phyloP scores from a whole-genome alignment of 2,113 vertebrate species.

The Vulpes lagopus region DNA sequence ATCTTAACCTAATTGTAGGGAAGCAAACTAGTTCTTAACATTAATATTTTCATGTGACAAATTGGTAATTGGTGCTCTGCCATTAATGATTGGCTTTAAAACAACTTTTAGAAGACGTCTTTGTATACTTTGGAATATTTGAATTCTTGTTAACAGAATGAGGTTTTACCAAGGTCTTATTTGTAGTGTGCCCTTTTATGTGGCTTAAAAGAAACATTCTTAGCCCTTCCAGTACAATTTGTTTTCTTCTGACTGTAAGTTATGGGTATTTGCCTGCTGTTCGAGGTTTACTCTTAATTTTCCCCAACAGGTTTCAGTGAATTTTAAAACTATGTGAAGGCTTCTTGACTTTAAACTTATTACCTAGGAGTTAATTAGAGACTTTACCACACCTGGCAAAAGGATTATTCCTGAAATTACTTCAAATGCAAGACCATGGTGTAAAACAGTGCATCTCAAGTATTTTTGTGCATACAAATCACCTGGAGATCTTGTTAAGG shows the following conservation, averaged over 20 bases:
- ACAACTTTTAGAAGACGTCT: conserved; percentile 34
- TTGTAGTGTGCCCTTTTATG: conserved; percentile 2
- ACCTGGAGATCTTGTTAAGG: conserved; percentile 61
- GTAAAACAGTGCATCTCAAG: conserved; percentile 50
- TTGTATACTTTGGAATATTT: not conserved
- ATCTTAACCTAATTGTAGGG: not conserved
- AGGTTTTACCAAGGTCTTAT: conserved; percentile 11
- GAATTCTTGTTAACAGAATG: conserved; percentile 34
- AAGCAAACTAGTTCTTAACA: conserved; percentile 44
- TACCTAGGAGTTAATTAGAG: conserved; percentile 55
- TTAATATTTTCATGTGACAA: conserved; percentile 1
- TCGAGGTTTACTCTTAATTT: conserved; percentile 62
- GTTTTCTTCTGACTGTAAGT: conserved; percentile 14
- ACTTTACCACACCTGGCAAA: conserved; percentile 50
- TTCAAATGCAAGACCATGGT: conserved; percentile 56
- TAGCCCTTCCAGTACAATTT: not conserved
- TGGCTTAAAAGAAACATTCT: not conserved
- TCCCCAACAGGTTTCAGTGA: conserved; percentile 63
- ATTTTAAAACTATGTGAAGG: conserved; percentile 55
- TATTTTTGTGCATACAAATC: conserved; percentile 63
- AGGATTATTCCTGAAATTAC: conserved; percentile 15
- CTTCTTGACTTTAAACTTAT: conserved; percentile 57
- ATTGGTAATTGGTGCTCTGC: conserved; percentile 14
- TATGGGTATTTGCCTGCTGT: not conserved
- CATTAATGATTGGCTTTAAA: conserved; percentile 36